Evolutionary conservation across 2,113 vertebrate genomes (phyloP).

Genomic region (Anhinga rufa): DNA sequence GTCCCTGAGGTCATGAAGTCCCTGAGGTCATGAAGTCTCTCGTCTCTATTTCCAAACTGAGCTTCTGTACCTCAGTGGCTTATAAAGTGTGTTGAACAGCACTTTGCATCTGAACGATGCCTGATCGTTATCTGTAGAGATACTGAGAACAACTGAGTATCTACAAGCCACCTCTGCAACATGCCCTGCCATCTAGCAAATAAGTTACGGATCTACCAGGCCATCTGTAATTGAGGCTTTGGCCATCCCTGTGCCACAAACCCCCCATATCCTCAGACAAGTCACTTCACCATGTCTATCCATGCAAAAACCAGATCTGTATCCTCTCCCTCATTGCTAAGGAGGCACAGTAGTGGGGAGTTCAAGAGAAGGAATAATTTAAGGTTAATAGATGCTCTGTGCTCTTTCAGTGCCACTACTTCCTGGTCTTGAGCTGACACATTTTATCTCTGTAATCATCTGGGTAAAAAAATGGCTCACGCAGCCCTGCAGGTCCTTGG

Average conservation of each 20-base stretch:
- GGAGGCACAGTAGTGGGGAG: neutral
- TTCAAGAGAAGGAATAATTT: neutral
- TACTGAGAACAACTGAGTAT: neutral
- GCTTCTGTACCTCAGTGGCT: neutral
- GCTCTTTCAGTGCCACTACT: neutral
- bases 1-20: neutral
- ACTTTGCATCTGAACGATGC: neutral
- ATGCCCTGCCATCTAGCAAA: rapidly evolving
- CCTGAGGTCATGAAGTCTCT: neutral
- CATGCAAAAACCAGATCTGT: neutral
- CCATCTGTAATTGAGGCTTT: neutral
- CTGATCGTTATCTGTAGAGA: neutral
- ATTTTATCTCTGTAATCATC: neutral
- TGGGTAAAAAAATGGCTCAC: neutral
- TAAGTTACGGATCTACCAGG: neutral
- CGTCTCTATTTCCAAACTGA: neutral
- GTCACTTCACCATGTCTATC: neutral
- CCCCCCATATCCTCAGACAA: neutral
- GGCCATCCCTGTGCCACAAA: neutral
- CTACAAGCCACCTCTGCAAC: neutral
- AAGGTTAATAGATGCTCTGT: neutral
- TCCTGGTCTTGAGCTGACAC: neutral
- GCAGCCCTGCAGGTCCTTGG: neutral
- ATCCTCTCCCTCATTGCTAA: neutral
- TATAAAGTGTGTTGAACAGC: neutral